Evolutionary conservation across 2,888 invertebrate genomes (phyloP).

Genomic region (Acrobasis consociella): DNA sequence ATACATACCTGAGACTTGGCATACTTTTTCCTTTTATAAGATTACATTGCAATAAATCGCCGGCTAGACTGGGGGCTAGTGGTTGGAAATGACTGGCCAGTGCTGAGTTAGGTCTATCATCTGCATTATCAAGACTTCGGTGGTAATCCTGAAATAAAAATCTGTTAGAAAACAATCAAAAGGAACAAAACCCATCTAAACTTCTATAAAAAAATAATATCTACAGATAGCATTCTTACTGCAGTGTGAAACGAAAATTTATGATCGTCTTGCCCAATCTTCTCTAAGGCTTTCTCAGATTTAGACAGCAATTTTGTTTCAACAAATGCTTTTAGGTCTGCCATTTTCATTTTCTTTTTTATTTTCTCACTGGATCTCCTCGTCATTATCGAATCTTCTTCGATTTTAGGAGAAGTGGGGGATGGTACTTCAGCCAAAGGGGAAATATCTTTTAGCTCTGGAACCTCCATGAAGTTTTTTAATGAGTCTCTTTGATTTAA

Average conservation of each 20-base stretch:
- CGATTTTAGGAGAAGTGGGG: conserved; percentile 55
- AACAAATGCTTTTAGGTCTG: conserved; percentile 94
- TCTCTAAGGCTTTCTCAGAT: conserved; percentile 95
- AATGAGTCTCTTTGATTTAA: conserved; percentile 84
- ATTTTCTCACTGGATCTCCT: conserved; percentile 91
- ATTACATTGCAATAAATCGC: conserved; percentile 83
- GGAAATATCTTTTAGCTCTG: conserved; percentile 87
- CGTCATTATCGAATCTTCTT: conserved; percentile 67
- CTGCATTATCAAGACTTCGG: conserved; percentile 91
- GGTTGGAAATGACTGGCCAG: conserved; percentile 86
- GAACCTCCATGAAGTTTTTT: conserved; percentile 91
- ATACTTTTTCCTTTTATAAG: conserved; percentile 97
- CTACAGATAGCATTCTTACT: conserved; percentile 85
- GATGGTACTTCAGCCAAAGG: conserved; percentile 82
- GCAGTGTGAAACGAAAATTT: conserved; percentile 80
- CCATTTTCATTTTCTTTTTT: conserved; percentile 94
- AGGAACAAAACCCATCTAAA: conserved; percentile 17
- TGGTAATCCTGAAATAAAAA: conserved; percentile 87
- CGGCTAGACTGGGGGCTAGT: conserved; percentile 76
- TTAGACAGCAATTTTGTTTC: conserved; percentile 95
- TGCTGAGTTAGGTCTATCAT: conserved; percentile 88
- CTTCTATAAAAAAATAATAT: conserved; percentile 54
- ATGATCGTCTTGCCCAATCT: conserved; percentile 91
- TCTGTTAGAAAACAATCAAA: not conserved
- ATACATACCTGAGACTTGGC: conserved; percentile 94